Base-by-base conservation (phyloP, 1,140 invertebrate genomes). In the Monomorium pharaonis region DNA sequence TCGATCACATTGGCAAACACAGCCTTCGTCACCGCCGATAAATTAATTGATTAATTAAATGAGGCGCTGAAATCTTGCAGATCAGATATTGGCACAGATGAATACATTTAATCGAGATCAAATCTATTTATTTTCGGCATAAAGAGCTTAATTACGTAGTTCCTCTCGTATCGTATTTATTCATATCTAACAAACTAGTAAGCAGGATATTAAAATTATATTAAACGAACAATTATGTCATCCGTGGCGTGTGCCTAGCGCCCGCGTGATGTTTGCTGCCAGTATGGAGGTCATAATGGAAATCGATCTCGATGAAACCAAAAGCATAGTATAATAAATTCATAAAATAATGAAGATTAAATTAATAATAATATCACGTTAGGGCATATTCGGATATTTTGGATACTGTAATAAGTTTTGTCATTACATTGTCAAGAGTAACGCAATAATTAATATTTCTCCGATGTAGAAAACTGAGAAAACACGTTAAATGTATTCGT, bases 11-110 rank as follows among this genome's bases (percentile, higher is more conserved):
- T 60, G 65, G 84, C 77, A 84, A 75, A 83, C 60, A 49, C 60
- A 42, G 49, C 18, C 37, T 37, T 37, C 7, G 21, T 51, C 63
- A 47, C 10, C 67, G 12, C 12, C 69, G 54, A 80, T 76, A 75
- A 78, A 88, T 85, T 85, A 85, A 75, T 70, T 65, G 81, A 42
- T 84, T 51, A 77, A 84, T 84, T 62, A 77, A 84, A 77, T 77
- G 33, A 84, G 60, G 58, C 30, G 56, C 37, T 21, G 10, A 47
- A 60, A 44, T 44, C 51, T 44, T 37, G 30, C 33, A 1, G 6
- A 70, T 60, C 14, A n/a, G 24, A 47, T 58, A 60, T 83, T 58
- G 72, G 37, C 7, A 27, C 37, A 24, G 7, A 14, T 16, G 33
- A 42, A 83, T 80, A n/a, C n/a, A 69, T 80, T 80, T 69, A 37